Percentiles rank a stretch among this genome's conserved stretches.
Conservation (phyloP, 2,888 invertebrate genomes). For the Abrostola triplasia region DNA sequence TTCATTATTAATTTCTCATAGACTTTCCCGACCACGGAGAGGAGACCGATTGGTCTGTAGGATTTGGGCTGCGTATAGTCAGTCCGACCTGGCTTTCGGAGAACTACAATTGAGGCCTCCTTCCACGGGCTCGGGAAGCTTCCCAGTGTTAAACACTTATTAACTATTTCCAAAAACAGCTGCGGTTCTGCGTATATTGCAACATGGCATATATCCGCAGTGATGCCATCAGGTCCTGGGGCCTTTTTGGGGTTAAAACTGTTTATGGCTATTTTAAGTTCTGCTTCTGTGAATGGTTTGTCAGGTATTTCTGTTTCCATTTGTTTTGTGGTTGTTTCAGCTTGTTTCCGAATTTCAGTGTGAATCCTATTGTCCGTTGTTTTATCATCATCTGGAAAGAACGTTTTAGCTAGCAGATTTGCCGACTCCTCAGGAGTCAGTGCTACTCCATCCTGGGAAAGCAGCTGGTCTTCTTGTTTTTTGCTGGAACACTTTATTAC, state of each 20-base stretch:
- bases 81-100: no score
- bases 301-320: no score
- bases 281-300: no score
- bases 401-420: not conserved
- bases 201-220: slow-evolving; percentile 11
- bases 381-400: not conserved
- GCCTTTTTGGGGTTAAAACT: slow-evolving; percentile 22
- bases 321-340: no score
- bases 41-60: no score
- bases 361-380: not conserved
- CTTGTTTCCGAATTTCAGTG: no score
- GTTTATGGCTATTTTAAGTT: not conserved
- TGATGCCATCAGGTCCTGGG: slow-evolving; percentile 19
- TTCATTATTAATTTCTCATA: not conserved
- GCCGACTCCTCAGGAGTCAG: not conserved
- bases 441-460: not conserved
- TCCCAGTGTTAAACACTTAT: no score
- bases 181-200: not conserved
- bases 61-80: no score
- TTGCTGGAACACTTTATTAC: not conserved
- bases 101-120: no score
- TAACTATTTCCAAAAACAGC: no score
- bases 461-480: not conserved
- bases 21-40: no score
- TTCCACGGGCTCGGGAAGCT: no score